Conservation (phyloP, 2,888 invertebrate genomes). For the Drosophila melanocephala region DNA sequence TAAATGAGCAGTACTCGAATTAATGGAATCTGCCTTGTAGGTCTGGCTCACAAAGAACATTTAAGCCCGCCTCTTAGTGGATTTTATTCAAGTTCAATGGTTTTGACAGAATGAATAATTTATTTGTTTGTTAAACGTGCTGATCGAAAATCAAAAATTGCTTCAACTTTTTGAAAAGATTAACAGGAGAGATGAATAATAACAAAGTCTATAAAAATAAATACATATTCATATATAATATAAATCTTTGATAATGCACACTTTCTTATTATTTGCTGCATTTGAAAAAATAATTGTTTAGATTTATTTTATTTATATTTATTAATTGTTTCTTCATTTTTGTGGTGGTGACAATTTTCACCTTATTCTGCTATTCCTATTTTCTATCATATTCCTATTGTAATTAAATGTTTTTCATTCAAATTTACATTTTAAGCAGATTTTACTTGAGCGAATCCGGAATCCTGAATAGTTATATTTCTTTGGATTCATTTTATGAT, state of each 20-base stretch:
- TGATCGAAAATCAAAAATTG: neutral
- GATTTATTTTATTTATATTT: neutral
- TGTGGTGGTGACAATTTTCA: neutral
- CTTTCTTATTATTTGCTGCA: neutral
- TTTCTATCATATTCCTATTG: too few species aligned
- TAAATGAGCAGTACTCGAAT: neutral
- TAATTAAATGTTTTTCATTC: neutral
- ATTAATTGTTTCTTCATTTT: neutral
- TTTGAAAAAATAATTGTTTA: neutral
- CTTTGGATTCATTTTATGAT: neutral
- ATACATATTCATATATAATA: neutral
- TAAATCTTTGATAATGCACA: neutral
- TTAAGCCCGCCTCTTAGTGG: neutral
- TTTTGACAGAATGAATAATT: neutral
- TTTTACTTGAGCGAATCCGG: neutral
- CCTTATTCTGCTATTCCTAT: neutral
- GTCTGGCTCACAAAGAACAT: neutral
- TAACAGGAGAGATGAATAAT: neutral
- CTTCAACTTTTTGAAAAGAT: neutral
- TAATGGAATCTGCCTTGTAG: neutral
- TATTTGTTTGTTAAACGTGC: neutral
- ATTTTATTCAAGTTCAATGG: neutral
- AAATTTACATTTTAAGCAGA: neutral
- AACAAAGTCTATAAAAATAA: neutral
- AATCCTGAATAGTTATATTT: neutral